A percentile compares a stretch with the other conserved stretches of the same genome.
Evolutionary conservation across 2,797 vertebrate genomes (phyloP).

Genomic region (Sylvilagus floridanus): DNA sequence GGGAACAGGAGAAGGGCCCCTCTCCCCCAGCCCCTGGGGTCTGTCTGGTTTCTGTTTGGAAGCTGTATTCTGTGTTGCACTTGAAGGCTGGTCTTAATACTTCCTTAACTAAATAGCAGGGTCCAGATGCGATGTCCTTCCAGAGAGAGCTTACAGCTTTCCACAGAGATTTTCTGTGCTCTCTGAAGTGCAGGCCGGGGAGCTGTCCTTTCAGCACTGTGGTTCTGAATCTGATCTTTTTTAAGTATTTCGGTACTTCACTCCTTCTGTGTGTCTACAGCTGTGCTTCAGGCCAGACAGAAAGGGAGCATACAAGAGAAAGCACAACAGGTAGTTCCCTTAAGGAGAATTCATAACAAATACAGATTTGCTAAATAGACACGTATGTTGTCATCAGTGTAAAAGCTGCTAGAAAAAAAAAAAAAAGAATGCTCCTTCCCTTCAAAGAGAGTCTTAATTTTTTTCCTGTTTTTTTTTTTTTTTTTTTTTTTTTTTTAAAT

Average conservation of each 20-base stretch:
- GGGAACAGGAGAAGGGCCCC: background rate
- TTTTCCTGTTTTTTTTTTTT: too few relatives aligned
- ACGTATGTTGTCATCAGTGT: conserved; percentile 13
- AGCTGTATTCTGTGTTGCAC: background rate
- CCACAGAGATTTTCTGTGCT: background rate
- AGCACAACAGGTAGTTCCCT: background rate
- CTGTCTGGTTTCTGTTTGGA: background rate
- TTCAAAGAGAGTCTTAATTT: background rate
- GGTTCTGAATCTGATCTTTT: background rate
- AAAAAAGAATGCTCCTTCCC: background rate
- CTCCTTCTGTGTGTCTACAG: conserved; percentile 34
- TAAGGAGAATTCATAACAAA: conserved; percentile 39
- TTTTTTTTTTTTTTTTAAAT: too few relatives aligned
- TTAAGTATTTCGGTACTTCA: conserved; percentile 21
- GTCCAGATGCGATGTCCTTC: background rate
- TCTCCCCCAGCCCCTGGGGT: background rate
- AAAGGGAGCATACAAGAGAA: conserved; percentile 8
- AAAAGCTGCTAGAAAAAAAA: background rate
- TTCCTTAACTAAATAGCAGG: conserved; percentile 40
- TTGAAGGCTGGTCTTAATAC: background rate
- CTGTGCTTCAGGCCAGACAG: conserved; percentile 19
- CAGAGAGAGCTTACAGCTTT: background rate
- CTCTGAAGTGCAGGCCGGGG: conserved; percentile 25
- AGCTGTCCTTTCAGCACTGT: conserved; percentile 84
- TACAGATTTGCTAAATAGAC: conserved; percentile 29